Evolutionary conservation across 2,888 invertebrate genomes (phyloP).

Genomic region (Platycheirus rosarum): DNA sequence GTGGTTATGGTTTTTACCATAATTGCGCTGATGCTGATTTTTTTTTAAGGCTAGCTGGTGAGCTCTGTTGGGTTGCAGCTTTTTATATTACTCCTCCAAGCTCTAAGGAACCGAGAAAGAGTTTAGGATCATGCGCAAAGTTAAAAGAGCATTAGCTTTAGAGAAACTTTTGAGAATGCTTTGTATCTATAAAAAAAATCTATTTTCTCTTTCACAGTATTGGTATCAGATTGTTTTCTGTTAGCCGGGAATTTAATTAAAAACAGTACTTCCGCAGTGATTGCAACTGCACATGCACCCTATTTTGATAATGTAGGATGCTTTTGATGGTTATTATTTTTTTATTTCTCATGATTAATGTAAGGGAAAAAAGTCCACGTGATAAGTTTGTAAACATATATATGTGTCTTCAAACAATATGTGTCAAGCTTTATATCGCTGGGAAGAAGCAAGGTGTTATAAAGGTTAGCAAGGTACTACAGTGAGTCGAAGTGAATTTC

Average conservation of each 20-base stretch:
- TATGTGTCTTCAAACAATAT: constrained; percentile 15
- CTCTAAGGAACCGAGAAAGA: constrained; percentile 36
- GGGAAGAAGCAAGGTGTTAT: neutral
- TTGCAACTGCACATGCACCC: constrained; percentile 36
- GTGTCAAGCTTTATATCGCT: constrained; percentile 9
- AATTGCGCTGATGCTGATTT: constrained; percentile 49
- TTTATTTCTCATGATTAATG: constrained; percentile 19
- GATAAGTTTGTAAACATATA: constrained; percentile 25
- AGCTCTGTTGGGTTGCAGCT: constrained; percentile 18
- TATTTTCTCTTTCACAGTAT: constrained; percentile 13
- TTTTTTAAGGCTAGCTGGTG: constrained; percentile 32
- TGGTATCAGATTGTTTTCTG: constrained; percentile 24
- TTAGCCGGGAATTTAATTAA: constrained; percentile 31
- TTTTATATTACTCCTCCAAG: constrained; percentile 32
- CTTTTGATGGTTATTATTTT: constrained; percentile 12
- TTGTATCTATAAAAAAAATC: constrained; percentile 28
- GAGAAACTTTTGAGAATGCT: constrained; percentile 27
- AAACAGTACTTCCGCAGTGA: constrained; percentile 28
- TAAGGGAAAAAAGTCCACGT: constrained; percentile 45
- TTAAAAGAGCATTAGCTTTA: constrained; percentile 39
- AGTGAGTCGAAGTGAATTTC: neutral
- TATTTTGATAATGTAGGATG: constrained; percentile 8
- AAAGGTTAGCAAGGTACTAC: neutral
- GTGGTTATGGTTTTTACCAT: constrained; percentile 66
- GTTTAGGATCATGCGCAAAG: constrained; percentile 56